phyloP scores from a whole-genome alignment of 1,140 invertebrate genomes.

The Nebria ingens region DNA sequence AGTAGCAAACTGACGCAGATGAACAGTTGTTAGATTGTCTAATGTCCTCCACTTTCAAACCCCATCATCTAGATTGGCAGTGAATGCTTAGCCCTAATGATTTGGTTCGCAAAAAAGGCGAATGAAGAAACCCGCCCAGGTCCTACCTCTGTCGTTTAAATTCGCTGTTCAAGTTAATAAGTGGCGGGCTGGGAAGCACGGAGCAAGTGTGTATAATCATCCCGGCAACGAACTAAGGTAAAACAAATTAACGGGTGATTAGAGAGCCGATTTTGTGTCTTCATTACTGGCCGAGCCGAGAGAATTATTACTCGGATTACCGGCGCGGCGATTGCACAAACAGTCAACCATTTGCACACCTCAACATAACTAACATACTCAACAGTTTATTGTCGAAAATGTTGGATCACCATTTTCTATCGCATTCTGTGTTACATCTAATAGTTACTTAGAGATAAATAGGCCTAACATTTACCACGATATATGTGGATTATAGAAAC shows the following conservation, averaged over 20 bases:
- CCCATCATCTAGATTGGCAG: constrained; percentile 6
- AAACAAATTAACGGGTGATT: neutral
- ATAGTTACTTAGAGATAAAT: no score
- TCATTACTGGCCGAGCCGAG: neutral
- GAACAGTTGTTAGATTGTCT: constrained; percentile 3
- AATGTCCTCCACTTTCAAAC: constrained; percentile 6
- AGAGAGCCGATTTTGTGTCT: neutral
- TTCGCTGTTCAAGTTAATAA: neutral
- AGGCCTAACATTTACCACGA: no score
- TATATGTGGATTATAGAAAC: no score
- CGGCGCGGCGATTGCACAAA: neutral
- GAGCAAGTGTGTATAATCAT: neutral
- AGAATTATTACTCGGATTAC: neutral
- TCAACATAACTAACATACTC: no score
- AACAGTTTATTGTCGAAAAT: no score
- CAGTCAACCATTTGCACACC: neutral
- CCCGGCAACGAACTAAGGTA: neutral
- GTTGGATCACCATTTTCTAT: no score
- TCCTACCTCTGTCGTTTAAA: neutral
- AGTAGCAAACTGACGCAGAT: neutral
- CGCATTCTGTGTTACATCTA: no score
- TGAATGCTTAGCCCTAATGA: constrained; percentile 1
- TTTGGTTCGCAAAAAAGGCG: neutral
- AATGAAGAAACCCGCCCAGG: no score
- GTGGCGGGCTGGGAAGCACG: neutral